Evolutionary conservation across 1,140 invertebrate genomes (phyloP).

Genomic region (Drosophila dunni): DNA sequence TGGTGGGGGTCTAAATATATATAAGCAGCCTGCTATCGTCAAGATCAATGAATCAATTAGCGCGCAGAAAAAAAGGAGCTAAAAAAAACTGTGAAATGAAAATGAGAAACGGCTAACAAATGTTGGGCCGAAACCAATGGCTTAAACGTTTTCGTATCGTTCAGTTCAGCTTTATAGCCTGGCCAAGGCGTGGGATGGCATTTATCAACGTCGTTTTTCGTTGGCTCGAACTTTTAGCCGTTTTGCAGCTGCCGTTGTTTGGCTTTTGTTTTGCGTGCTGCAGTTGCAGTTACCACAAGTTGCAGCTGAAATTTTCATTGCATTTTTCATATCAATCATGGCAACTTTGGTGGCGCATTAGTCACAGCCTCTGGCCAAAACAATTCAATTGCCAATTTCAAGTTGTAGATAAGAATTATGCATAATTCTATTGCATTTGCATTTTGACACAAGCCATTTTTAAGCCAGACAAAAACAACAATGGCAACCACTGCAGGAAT

Average conservation of each 20-base stretch:
- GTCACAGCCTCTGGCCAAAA: conserved; percentile 72
- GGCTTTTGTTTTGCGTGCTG: conserved; percentile 48
- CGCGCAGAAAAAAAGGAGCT: conserved; percentile 12
- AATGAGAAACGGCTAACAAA: conserved; percentile 57
- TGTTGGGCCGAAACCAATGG: conserved; percentile 5
- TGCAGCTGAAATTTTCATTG: conserved; percentile 28
- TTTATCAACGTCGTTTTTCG: conserved; percentile 71
- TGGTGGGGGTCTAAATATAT: conserved; percentile 4
- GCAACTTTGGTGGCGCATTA: conserved; percentile 79
- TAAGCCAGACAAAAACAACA: not conserved
- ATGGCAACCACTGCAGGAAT: not conserved
- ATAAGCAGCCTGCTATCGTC: conserved; percentile 58
- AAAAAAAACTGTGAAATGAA: conserved; percentile 56
- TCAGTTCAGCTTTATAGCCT: conserved; percentile 10
- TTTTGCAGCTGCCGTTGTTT: conserved; percentile 38
- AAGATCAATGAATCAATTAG: conserved; percentile 84
- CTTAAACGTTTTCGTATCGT: not conserved
- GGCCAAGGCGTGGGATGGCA: conserved; percentile 77
- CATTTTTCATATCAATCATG: conserved; percentile 65
- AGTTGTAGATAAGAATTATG: conserved; percentile 67
- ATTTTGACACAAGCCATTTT: conserved; percentile 72
- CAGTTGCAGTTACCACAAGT: conserved; percentile 36
- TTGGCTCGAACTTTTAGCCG: conserved; percentile 31
- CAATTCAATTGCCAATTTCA: conserved; percentile 80
- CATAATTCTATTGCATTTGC: conserved; percentile 81